Evolutionary conservation across 2,888 invertebrate genomes (phyloP).

Genomic region (Norana najaformis): DNA sequence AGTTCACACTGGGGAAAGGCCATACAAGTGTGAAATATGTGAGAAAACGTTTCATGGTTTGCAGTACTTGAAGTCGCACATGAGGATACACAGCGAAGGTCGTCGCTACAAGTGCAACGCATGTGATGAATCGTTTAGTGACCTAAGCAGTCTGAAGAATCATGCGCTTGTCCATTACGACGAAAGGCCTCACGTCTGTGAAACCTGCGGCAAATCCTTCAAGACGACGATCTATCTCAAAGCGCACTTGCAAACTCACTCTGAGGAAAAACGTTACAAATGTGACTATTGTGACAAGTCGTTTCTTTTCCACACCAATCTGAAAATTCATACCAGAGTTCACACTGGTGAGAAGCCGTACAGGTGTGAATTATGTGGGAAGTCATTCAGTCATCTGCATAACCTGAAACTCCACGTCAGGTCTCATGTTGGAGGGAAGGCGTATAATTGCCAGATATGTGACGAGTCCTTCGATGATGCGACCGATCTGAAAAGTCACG

Average conservation of each 20-base stretch:
- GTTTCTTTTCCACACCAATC: neutral
- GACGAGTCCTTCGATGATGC: neutral
- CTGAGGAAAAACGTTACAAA: neutral
- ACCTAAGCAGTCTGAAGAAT: neutral
- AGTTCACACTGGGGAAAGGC: neutral
- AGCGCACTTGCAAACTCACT: neutral
- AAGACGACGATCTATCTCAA: neutral
- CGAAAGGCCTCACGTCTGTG: neutral
- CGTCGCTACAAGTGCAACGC: neutral
- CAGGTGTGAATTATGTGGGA: neutral
- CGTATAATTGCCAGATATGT: neutral
- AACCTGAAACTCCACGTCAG: neutral
- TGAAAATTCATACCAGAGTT: neutral
- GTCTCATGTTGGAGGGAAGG: neutral
- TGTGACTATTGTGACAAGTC: neutral
- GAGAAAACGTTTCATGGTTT: neutral
- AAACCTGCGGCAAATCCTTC: neutral
- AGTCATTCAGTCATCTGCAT: neutral
- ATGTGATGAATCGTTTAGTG: neutral
- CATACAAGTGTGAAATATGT: neutral
- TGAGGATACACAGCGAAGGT: neutral
- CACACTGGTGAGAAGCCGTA: neutral
- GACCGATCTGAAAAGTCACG: neutral
- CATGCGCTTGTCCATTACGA: neutral
- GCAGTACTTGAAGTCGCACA: conserved; percentile 1